Evolutionary conservation across 2,888 invertebrate genomes (phyloP).

Genomic region (Ditula angustiorana): DNA sequence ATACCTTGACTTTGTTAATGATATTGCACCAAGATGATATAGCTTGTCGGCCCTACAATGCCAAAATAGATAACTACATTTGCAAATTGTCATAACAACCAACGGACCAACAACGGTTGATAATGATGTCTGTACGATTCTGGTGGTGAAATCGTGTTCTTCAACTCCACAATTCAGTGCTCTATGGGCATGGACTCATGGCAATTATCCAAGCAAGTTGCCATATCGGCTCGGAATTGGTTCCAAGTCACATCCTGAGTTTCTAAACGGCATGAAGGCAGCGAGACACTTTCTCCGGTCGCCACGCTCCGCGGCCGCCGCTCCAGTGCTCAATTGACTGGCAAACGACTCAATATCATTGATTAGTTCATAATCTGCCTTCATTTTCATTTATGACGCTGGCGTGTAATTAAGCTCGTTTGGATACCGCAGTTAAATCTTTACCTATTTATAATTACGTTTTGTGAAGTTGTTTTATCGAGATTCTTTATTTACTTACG

Average conservation of each 20-base stretch:
- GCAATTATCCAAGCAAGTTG: constrained; percentile 28
- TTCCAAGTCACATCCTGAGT: constrained; percentile 47
- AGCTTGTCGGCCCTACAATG: background rate
- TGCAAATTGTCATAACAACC: background rate
- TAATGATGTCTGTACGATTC: background rate
- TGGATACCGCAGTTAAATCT: background rate
- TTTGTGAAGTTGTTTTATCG: background rate
- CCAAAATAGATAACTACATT: background rate
- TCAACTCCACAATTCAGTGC: background rate
- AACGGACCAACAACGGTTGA: background rate
- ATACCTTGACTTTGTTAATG: too few species aligned
- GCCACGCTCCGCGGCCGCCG: constrained; percentile 38
- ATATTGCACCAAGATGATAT: background rate
- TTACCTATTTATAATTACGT: background rate
- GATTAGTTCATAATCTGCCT: constrained; percentile 31
- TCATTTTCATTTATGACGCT: constrained; percentile 29
- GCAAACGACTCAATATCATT: constrained; percentile 21
- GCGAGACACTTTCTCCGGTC: constrained; percentile 48
- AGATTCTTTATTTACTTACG: too few species aligned
- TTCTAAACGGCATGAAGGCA: constrained; percentile 40
- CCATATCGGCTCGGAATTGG: constrained; percentile 31
- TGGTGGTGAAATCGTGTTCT: constrained; percentile 10
- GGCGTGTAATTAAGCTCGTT: background rate
- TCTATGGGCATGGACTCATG: constrained; percentile 5
- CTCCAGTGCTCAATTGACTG: constrained; percentile 42